Conservation (phyloP, 2,888 invertebrate species). For the Imbricaverruca yamaguchii region DNA sequence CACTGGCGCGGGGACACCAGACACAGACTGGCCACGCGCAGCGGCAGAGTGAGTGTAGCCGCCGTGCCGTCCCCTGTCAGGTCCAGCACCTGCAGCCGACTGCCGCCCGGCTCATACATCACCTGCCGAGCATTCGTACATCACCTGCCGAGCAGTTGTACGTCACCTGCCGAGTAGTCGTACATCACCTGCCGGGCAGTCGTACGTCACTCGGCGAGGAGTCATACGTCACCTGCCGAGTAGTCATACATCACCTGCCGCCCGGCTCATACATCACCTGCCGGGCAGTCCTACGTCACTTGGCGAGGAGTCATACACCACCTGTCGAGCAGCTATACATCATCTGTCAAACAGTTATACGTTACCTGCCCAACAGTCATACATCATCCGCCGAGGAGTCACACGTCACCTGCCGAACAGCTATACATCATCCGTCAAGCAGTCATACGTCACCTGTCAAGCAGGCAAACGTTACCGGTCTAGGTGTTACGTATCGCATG, state of each 20-base stretch:
- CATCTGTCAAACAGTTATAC: background rate
- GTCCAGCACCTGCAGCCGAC: conserved; percentile 35
- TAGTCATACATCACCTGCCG: too few species aligned
- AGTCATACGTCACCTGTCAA: too few species aligned
- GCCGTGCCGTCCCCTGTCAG: conserved; percentile 36
- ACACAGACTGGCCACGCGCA: conserved; percentile 39
- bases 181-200: conserved; percentile 8
- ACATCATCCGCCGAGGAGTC: too few species aligned
- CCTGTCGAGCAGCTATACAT: background rate
- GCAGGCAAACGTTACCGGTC: too few species aligned
- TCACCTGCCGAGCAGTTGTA: conserved; percentile 24
- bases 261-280: conserved; percentile 26
- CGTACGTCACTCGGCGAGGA: conserved; percentile 18
- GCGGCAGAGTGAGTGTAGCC: conserved; percentile 40
- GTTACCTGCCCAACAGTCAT: too few species aligned
- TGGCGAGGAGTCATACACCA: too few species aligned
- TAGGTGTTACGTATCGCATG: too few species aligned
- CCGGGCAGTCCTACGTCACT: too few species aligned
- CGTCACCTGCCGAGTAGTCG: conserved; percentile 27
- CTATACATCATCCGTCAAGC: conserved; percentile 14
- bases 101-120: conserved; percentile 36
- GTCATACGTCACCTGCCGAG: too few species aligned
- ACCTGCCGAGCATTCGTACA: conserved; percentile 25
- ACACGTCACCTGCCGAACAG: too few species aligned
- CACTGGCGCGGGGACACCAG: conserved; percentile 37